phyloP scores from a whole-genome alignment of 2,113 vertebrate genomes.

The Pavo muticus region DNA sequence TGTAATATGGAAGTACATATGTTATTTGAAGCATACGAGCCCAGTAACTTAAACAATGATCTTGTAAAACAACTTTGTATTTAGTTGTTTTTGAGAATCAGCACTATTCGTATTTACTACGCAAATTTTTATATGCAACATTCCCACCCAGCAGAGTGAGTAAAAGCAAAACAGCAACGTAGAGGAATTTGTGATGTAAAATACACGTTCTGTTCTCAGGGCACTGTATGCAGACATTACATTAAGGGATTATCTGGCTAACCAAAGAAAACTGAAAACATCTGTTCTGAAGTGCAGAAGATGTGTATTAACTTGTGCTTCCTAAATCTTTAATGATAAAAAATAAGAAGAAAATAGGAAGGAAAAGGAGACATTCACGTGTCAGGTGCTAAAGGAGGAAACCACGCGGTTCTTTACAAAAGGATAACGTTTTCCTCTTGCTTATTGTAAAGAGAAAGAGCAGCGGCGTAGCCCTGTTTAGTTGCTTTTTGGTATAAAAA shows the following conservation, averaged over 20 bases:
- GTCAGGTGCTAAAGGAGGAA: not conserved
- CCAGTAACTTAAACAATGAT: not conserved
- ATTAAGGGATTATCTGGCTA: slow-evolving; percentile 25
- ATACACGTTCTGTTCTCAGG: not conserved
- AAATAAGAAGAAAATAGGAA: not conserved
- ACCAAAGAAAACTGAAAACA: slow-evolving; percentile 28
- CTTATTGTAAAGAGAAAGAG: not conserved
- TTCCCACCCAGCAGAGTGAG: not conserved
- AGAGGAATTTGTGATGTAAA: slow-evolving; percentile 27
- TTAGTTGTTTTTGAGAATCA: not conserved
- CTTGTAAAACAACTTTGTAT: not conserved
- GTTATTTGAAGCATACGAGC: not conserved
- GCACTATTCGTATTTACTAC: not conserved
- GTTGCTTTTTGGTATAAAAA: not conserved
- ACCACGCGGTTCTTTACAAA: not conserved
- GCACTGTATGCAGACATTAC: not conserved
- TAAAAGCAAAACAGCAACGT: not conserved
- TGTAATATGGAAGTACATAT: not conserved
- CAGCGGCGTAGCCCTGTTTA: not conserved
- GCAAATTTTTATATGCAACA: not conserved
- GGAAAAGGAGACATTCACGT: not conserved
- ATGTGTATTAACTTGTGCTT: not conserved
- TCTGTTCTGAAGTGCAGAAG: slow-evolving; percentile 7
- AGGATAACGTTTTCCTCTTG: not conserved
- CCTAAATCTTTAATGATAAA: not conserved